Evolutionary conservation across 2,888 invertebrate species (phyloP).

Genomic region (Boloria selene): DNA sequence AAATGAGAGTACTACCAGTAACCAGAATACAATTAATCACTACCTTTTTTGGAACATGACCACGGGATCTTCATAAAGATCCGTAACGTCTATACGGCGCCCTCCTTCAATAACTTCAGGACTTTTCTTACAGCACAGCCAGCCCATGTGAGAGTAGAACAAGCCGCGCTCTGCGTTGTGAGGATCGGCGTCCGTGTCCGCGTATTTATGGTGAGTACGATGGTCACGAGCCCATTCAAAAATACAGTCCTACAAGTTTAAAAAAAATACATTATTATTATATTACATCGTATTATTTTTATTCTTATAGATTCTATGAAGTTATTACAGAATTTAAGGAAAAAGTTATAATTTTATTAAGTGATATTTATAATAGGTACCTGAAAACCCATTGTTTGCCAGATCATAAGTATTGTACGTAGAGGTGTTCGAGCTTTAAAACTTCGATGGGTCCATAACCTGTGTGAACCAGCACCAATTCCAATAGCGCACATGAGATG

Average conservation of each 20-base stretch:
- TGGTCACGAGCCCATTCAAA: constrained; percentile 88
- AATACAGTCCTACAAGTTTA: constrained; percentile 78
- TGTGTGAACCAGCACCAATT: constrained; percentile 96
- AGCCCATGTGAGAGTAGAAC: constrained; percentile 97
- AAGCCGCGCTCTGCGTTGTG: constrained; percentile 94
- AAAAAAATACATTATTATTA: neutral
- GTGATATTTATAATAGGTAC: constrained; percentile 70
- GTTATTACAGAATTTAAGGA: neutral
- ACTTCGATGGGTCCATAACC: constrained; percentile 95
- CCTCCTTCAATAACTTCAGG: constrained; percentile 92
- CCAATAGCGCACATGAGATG: constrained; percentile 90
- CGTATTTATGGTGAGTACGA: constrained; percentile 94
- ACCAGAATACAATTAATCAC: constrained; percentile 38
- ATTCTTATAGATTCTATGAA: no score
- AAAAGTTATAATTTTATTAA: neutral
- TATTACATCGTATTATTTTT: neutral
- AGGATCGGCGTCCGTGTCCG: constrained; percentile 94
- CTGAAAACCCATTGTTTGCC: constrained; percentile 93
- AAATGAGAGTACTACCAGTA: no score
- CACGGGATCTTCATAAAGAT: constrained; percentile 91
- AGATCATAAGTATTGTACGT: constrained; percentile 89
- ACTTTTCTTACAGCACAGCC: constrained; percentile 94
- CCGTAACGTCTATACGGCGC: constrained; percentile 90
- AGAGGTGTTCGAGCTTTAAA: constrained; percentile 95
- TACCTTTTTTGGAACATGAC: constrained; percentile 93